Conservation (phyloP, 2,113 vertebrate genomes). For the Gorsachius goisagi region DNA sequence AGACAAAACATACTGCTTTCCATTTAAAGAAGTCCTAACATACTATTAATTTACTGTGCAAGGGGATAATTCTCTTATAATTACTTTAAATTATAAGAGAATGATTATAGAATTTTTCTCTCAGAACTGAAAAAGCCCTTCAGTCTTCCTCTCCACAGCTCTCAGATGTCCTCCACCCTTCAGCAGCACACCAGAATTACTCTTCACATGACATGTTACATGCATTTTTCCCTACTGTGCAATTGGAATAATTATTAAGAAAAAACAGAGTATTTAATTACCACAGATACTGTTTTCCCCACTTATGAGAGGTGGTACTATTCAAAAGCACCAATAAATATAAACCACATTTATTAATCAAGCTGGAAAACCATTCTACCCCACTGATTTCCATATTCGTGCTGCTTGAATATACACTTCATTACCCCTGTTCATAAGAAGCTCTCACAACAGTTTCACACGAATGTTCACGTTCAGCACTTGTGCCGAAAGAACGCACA, state of each 20-base stretch:
- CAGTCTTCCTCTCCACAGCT: neutral
- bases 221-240: neutral
- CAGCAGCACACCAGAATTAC: neutral
- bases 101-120: neutral
- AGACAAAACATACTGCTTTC: neutral
- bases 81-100: neutral
- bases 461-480: neutral
- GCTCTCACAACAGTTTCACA: neutral
- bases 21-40: neutral
- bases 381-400: neutral
- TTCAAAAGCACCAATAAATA: neutral
- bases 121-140: neutral
- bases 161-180: neutral
- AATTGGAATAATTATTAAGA: neutral
- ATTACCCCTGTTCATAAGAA: neutral
- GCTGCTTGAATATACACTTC: conserved; percentile 11
- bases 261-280: neutral
- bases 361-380: conserved; percentile 4
- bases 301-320: neutral
- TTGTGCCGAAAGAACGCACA: neutral
- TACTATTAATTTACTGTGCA: neutral
- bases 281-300: neutral
- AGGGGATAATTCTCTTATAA: neutral
- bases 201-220: neutral
- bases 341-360: conserved; percentile 6